Evolutionary conservation across 1,140 invertebrate species (phyloP).

Genomic region (Sminthurinus signatus): DNA sequence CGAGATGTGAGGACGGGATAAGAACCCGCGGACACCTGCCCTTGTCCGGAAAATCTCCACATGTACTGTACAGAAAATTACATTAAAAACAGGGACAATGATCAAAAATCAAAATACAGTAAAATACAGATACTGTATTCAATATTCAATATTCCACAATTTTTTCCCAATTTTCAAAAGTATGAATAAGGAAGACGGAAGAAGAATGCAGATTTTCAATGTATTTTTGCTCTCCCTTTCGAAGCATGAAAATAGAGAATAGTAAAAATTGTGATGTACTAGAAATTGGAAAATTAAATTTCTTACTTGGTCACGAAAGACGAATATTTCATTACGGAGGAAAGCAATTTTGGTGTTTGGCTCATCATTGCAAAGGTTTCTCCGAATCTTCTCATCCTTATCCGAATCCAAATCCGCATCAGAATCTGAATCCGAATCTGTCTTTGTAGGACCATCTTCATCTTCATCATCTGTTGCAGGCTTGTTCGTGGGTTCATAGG

Average conservation of each 20-base stretch:
- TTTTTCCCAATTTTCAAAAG: no score
- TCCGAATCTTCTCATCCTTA: neutral
- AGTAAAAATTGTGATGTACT: no score
- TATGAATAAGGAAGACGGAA: no score
- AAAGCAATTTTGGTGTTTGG: constrained; percentile 58
- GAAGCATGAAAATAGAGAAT: no score
- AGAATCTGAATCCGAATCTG: neutral
- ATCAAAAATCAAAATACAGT: neutral
- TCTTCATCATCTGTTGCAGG: no score
- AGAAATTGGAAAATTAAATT: neutral
- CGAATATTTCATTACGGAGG: constrained; percentile 75
- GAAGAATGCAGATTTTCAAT: no score
- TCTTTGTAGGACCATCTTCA: no score
- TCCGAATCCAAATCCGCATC: constrained; percentile 61
- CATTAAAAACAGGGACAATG: no score
- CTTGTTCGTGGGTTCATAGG: no score
- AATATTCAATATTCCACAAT: neutral
- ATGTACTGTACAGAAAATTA: constrained; percentile 26
- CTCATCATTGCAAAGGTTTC: neutral
- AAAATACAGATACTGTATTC: constrained; percentile 8
- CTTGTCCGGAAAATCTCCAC: constrained; percentile 21
- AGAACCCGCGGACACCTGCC: constrained; percentile 45
- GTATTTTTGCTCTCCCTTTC: no score
- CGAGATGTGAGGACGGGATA: constrained; percentile 69
- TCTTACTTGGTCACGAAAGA: constrained; percentile 80